Evolutionary conservation across 92 coral and sea anemone species (phyloP).

Genomic region (Galaxea fascicularis): DNA sequence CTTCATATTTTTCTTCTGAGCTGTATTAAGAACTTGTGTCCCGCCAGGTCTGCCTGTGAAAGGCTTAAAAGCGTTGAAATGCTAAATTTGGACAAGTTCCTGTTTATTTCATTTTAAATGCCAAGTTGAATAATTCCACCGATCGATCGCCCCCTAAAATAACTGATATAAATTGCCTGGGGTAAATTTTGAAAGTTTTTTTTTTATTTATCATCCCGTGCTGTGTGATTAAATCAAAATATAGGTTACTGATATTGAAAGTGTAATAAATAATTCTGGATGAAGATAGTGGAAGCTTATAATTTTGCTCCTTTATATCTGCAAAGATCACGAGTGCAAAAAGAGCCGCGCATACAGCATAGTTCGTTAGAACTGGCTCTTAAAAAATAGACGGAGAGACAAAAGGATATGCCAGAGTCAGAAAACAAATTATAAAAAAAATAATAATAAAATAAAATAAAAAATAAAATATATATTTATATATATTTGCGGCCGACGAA

Average conservation of each 20-base stretch:
- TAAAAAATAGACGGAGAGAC: too few relatives aligned
- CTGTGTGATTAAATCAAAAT: not conserved
- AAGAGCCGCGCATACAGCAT: too few relatives aligned
- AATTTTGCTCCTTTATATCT: too few relatives aligned
- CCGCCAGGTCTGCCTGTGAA: not conserved
- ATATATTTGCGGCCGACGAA: too few relatives aligned
- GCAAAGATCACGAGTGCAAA: too few relatives aligned
- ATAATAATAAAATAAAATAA: too few relatives aligned
- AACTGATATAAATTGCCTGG: not conserved
- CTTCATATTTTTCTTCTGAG: not conserved
- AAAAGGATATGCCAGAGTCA: too few relatives aligned
- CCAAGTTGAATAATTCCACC: not conserved
- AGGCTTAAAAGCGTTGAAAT: not conserved
- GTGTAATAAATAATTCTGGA: too few relatives aligned
- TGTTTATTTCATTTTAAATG: not conserved
- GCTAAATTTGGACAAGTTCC: constrained; percentile 6
- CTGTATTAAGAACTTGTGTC: not conserved
- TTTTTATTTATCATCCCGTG: not conserved
- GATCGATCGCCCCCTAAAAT: not conserved
- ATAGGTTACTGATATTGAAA: too few relatives aligned
- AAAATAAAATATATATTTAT: not conserved
- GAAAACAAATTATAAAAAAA: too few relatives aligned
- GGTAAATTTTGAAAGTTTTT: not conserved
- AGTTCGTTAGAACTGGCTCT: too few relatives aligned
- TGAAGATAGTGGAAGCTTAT: too few relatives aligned